These are phyloP conservation scores for Bicyclus anynana DNA, from an alignment of 1,140 invertebrate genomes.

Conservation along the genomic window DNA sequence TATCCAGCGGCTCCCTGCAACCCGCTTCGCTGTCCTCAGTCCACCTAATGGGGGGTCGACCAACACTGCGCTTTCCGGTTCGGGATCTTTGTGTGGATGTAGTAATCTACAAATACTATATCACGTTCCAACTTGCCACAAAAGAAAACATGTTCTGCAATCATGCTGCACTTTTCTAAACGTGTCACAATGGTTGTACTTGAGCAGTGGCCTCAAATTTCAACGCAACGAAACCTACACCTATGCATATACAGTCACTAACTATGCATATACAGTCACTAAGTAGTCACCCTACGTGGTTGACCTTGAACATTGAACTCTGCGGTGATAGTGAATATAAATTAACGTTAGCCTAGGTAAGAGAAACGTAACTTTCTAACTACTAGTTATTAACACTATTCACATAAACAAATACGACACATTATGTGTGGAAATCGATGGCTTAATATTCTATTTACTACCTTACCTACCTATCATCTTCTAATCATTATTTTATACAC, in stretches of 20 bases:
- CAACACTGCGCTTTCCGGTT: too few species aligned
- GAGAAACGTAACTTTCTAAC: slow-evolving; percentile 55
- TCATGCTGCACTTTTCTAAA: neutral
- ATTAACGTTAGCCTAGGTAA: slow-evolving; percentile 43
- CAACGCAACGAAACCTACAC: neutral
- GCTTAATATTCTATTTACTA: too few species aligned
- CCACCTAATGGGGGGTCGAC: too few species aligned
- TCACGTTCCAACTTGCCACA: too few species aligned
- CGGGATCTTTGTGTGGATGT: too few species aligned
- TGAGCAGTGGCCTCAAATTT: slow-evolving; percentile 16
- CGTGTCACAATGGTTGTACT: neutral
- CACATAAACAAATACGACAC: slow-evolving; percentile 12
- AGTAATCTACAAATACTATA: too few species aligned
- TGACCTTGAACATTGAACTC: slow-evolving; percentile 51
- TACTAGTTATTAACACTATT: slow-evolving; percentile 8
- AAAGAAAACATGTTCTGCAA: neutral
- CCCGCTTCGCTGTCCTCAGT: too few species aligned
- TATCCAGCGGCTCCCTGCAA: too few species aligned
- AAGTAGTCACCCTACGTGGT: slow-evolving; percentile 2
- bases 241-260: neutral
- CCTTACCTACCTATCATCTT: too few species aligned
- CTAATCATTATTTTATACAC: too few species aligned
- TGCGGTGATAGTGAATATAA: slow-evolving; percentile 29
- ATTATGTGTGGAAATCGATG: neutral
- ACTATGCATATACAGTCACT: neutral